These are phyloP conservation scores for Pteronotus mesoamericanus DNA, from an alignment of 2,797 vertebrate genomes.

Conservation along the genomic window DNA sequence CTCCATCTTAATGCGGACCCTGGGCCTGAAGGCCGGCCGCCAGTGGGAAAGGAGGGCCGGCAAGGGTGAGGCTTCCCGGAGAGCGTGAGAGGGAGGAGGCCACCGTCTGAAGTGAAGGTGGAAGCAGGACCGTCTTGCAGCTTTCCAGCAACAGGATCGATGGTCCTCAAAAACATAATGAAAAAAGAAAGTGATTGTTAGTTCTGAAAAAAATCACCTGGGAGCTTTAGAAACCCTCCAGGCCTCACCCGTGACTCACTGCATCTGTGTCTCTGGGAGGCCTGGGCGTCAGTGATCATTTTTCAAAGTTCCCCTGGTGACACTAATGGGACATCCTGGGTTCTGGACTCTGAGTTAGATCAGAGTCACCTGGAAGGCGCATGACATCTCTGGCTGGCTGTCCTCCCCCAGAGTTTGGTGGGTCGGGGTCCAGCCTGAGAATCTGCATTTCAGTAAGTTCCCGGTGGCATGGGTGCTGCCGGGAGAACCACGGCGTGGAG, in stretches of 20 bases:
- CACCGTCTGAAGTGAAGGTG: rapidly evolving
- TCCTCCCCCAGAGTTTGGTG: not conserved
- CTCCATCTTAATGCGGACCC: rapidly evolving
- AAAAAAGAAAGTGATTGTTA: not conserved
- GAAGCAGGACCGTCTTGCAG: rapidly evolving
- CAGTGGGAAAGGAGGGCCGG: rapidly evolving
- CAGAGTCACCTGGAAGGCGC: not conserved
- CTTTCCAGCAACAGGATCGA: not conserved
- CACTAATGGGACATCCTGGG: not conserved
- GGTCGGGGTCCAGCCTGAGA: not conserved
- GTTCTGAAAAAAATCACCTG: not conserved
- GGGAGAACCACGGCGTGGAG: not conserved
- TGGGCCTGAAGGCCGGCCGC: not conserved
- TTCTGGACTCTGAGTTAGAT: not conserved
- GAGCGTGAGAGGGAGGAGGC: rapidly evolving
- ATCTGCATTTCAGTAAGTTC: not conserved
- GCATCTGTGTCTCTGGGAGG: not conserved
- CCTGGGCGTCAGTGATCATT: rapidly evolving
- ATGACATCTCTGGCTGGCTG: rapidly evolving
- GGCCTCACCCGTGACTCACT: rapidly evolving
- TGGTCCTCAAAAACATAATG: not conserved
- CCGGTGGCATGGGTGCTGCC: rapidly evolving
- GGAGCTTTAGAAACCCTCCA: not conserved
- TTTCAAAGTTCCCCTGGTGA: not conserved
- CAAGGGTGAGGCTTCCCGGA: not conserved